Base-by-base conservation (phyloP, 2,113 vertebrate species). In the Zosterops lateralis region DNA sequence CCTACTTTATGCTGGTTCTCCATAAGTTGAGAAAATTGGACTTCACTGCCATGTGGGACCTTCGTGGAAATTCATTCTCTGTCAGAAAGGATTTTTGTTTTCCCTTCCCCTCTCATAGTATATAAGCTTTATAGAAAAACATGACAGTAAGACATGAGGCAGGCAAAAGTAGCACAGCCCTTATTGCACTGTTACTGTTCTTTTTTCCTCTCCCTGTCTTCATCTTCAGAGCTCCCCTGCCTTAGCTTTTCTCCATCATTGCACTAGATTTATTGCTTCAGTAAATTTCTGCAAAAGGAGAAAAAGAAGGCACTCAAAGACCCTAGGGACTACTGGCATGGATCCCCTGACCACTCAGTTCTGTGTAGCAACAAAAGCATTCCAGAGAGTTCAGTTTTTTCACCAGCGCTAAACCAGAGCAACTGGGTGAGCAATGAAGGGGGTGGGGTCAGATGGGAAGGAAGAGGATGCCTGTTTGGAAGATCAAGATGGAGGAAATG, bases 191-290 rank as follows among this genome's bases (percentile, higher is more conserved):
- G 29, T 51, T 95, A 77, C 62, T 73, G 36, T 90, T 97, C 88
- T 80, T 76, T 78, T 78, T 77, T 36, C 47, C 15, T 92, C 47
- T 89, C 71, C 48, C 64, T 80, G 58, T 93, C 78, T 96, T 97
- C 67, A 92, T 93, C 78, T 96, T 97, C 67, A 92, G 96, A 96
- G 93, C 96, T 94, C 48, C 78, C 87, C 93, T 92, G 89, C 84
- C 92, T 97, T 94, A 95, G 91, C 97, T 98, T 98, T 97, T 95
- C 93, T 96, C 93, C 93, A 84, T 92, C 96, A 97, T 79, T 93
- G 90, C 90, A 90, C 89, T 95, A 94, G 81, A 96, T 97, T 97
- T 97, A 97, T 96, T 97, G 95, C 95, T 97, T 95, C 92, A 97
- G 94, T 95, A 97, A 96, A 94, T 96, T 92, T 97, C 93, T 95